Evolutionary conservation across 1,140 invertebrate species (phyloP).

Genomic region (Yoshiicerus persimilis): DNA sequence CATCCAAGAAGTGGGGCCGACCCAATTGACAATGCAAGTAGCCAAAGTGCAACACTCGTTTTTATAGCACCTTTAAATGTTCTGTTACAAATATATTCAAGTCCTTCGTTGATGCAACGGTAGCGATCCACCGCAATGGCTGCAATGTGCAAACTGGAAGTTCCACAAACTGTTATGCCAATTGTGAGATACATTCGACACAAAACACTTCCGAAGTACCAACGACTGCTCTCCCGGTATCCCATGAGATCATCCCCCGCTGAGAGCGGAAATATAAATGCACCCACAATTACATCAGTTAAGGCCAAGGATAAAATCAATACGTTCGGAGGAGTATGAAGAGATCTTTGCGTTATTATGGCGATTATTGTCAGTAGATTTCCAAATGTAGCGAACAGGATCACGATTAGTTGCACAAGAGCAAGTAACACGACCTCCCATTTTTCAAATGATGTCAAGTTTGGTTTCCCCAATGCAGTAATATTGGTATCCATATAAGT

Average conservation of each 20-base stretch:
- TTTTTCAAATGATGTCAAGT: too few species aligned
- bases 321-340: neutral
- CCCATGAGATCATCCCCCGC: too few species aligned
- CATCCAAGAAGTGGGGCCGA: constrained; percentile 24
- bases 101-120: constrained; percentile 63
- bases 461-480: too few species aligned
- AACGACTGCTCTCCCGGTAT: neutral
- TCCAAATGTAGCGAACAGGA: neutral
- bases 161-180: neutral
- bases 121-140: constrained; percentile 61
- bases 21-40: constrained; percentile 75
- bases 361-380: neutral
- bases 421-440: too few species aligned
- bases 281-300: neutral
- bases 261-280: neutral
- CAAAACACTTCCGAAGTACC: neutral
- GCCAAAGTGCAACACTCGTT: constrained; percentile 55
- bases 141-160: constrained; percentile 86
- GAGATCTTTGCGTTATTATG: neutral
- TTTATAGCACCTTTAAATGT: constrained; percentile 53
- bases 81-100: constrained; percentile 61
- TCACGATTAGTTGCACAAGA: too few species aligned
- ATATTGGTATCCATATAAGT: too few species aligned
- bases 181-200: neutral
- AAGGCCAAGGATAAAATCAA: constrained; percentile 1